These are phyloP conservation scores for Pseudomyrmex concolor DNA, from an alignment of 1,140 invertebrate species.

Conservation along the genomic window DNA sequence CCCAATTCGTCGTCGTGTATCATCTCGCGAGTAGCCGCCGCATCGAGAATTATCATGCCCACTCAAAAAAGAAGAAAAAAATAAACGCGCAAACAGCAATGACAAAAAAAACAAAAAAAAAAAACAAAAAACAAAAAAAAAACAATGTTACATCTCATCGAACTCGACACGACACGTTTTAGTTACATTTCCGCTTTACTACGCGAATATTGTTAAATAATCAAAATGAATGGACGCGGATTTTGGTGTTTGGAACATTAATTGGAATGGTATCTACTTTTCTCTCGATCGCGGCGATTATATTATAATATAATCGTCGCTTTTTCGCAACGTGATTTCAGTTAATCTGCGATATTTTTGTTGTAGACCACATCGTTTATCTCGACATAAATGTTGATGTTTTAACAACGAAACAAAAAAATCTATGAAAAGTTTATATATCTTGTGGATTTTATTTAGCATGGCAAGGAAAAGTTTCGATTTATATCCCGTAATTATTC, in stretches of 20 bases:
- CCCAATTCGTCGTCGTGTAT: background rate
- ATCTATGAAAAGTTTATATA: background rate
- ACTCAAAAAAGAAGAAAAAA: background rate
- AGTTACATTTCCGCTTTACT: constrained; percentile 29
- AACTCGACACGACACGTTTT: constrained; percentile 12
- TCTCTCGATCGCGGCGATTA: constrained; percentile 29
- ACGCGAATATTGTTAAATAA: constrained; percentile 36
- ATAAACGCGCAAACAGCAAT: background rate
- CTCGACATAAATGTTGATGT: background rate
- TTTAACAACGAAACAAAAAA: background rate
- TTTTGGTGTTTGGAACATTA: constrained; percentile 20
- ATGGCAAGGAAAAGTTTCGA: background rate
- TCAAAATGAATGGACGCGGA: constrained; percentile 17
- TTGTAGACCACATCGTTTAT: background rate
- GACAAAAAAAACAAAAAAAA: too few species aligned
- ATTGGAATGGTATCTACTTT: background rate
- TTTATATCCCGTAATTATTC: constrained; percentile 9
- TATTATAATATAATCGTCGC: constrained; percentile 8
- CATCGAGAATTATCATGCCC: constrained; percentile 12
- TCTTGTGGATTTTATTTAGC: background rate
- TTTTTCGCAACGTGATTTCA: constrained; percentile 15
- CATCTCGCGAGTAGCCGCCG: constrained; percentile 12
- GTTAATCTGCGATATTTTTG: constrained; percentile 6
- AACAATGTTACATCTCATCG: background rate
- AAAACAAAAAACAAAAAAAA: too few species aligned